Evolutionary conservation across 2,888 invertebrate genomes (phyloP), one percentile per base, ranked within the genome.

Genomic region (Melanostoma mellinum): DNA sequence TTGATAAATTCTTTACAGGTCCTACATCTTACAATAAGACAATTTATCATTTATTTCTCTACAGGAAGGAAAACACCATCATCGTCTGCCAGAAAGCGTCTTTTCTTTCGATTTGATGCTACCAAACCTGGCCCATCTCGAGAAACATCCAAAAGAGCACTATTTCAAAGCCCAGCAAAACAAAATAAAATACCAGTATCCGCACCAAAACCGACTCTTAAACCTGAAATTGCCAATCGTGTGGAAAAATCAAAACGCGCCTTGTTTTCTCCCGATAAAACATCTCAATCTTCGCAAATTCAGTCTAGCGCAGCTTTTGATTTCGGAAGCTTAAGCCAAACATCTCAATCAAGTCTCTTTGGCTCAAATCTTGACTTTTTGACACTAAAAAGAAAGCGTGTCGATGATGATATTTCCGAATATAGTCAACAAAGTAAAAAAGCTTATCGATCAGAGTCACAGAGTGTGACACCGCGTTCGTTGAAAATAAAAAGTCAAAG

Each of bases 101-200:
- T 89, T 0, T 88, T 85, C 63, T 84, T 74, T 30, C 88, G 88
- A 40, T 87, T 85, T 65, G 88, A 89, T 86, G 86, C 88, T 85
- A 86, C 87, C 30, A 90, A 90, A 65, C 86, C 89, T 2, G 88
- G 90, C 74, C 91, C 85, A 48, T 91, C 93, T 0, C 89, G 93
- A 30, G 94, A 94, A 88, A 92, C 93, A 0, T 92, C 94, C 0
- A 96, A 95, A 86, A 92, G 96, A 72, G 95, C 96, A 0, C 89
- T 96, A 2, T 96, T 96, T 87, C 93, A 95, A 87, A 96, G 96
- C 88, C 96, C 96, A 1, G 94, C 93, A 86, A 93, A 92, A 85
- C 90, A 88, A 6, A 93, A 93, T 86, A 92, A 92, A 80, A 10
- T 87, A 6, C 56, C 85, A 71, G 20, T 42, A n/a, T 50, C 63